phyloP scores from a whole-genome alignment of 2,797 vertebrate genomes.

The Linurgus olivaceus region DNA sequence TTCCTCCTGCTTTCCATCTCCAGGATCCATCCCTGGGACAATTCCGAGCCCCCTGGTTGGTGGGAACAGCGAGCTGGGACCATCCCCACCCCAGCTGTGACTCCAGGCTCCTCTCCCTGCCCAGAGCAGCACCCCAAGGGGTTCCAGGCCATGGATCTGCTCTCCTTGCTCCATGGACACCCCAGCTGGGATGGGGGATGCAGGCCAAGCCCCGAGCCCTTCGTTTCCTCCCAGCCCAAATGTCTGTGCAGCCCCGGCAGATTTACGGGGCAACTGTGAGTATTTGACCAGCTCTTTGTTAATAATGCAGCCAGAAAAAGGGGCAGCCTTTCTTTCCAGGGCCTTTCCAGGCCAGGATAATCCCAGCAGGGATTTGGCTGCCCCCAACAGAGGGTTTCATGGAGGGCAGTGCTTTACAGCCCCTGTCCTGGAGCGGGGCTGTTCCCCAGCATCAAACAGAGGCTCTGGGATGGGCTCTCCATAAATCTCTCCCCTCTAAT shows the following conservation, averaged over 20 bases:
- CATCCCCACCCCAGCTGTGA: neutral
- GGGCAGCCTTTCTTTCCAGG: conserved; percentile 17
- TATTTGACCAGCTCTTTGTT: conserved; percentile 55
- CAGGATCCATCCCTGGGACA: neutral
- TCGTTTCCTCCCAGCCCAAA: neutral
- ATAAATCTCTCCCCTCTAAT: conserved; percentile 57
- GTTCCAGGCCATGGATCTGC: neutral
- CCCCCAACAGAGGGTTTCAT: neutral
- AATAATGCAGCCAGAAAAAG: conserved; percentile 33
- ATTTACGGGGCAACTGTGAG: conserved; percentile 44
- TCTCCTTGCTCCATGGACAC: neutral
- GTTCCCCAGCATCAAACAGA: conserved; percentile 14
- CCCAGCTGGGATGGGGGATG: neutral
- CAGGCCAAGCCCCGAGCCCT: neutral
- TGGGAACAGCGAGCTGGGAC: rapidly evolving
- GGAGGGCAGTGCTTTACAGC: conserved; percentile 19
- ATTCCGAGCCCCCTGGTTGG: neutral
- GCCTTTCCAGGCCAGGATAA: neutral
- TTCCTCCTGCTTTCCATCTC: neutral
- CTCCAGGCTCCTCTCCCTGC: neutral
- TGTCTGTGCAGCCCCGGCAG: neutral
- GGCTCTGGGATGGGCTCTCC: conserved; percentile 17
- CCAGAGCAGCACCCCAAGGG: neutral
- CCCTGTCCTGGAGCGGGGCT: neutral
- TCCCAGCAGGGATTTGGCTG: conserved; percentile 48